A percentile compares a stretch with the other conserved stretches of the same genome.
Conservation (phyloP, 35 echinoderm and acorn worm genomes). For the Anneissia japonica region DNA sequence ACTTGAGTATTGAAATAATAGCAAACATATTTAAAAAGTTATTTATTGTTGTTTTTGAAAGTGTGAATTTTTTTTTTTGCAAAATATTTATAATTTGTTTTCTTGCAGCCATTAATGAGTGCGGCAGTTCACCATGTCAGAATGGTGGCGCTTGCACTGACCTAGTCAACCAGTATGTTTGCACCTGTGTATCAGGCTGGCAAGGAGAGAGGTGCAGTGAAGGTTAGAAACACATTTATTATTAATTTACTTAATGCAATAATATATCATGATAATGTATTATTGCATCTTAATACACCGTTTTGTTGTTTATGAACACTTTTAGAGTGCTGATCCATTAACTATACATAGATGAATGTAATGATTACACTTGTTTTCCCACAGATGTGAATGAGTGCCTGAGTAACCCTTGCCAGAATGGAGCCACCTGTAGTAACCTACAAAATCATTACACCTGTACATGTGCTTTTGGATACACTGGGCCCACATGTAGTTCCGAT, state of each 20-base stretch:
- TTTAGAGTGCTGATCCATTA: no score
- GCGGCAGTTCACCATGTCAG: not conserved
- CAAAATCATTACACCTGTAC: conserved; percentile 20
- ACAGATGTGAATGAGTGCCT: conserved; percentile 32
- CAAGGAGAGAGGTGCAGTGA: not conserved
- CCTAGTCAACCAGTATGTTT: not conserved
- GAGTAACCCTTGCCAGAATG: conserved; percentile 25
- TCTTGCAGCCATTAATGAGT: not conserved
- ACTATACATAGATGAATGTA: no score
- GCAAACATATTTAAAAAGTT: no score
- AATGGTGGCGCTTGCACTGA: not conserved
- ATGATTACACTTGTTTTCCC: no score
- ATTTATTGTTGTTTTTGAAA: no score
- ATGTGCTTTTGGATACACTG: conserved; percentile 19
- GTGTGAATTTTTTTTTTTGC: no score
- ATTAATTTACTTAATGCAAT: no score
- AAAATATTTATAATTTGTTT: not conserved
- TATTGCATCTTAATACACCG: no score
- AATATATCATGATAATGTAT: no score
- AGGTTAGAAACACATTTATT: not conserved
- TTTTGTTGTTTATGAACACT: no score
- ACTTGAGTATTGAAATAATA: no score
- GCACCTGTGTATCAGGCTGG: not conserved
- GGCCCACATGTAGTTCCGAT: conserved; percentile 7
- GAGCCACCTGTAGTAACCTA: conserved; percentile 6